These are phyloP conservation scores for Lepidocyrtinus sp. DNA, from an alignment of 2,888 invertebrate species.

Conservation along the genomic window DNA sequence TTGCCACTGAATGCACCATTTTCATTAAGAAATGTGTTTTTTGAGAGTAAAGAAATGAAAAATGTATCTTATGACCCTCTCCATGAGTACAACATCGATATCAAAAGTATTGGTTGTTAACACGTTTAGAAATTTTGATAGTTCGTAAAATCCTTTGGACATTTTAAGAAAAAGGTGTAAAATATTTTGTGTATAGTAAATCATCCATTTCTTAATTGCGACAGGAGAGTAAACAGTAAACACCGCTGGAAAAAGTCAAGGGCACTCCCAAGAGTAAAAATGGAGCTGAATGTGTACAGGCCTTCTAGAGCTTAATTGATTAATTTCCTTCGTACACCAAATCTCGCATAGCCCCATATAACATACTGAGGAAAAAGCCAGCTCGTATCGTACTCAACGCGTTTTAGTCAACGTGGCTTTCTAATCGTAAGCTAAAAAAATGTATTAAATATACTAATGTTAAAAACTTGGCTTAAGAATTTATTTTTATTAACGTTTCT, in stretches of 20 bases:
- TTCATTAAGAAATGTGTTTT: too few relatives aligned
- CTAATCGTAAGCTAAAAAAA: too few relatives aligned
- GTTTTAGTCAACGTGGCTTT: not conserved
- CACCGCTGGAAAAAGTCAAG: too few relatives aligned
- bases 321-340: slow-evolving; percentile 4
- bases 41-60: slow-evolving; percentile 11
- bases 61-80: slow-evolving; percentile 2
- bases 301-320: slow-evolving; percentile 5
- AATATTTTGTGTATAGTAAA: too few relatives aligned
- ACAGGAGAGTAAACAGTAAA: too few relatives aligned
- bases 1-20: slow-evolving; percentile 2
- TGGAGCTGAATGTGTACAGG: slow-evolving; percentile 35
- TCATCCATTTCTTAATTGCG: too few relatives aligned
- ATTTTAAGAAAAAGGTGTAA: not conserved
- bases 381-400: not conserved
- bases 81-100: slow-evolving; percentile 18
- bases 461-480: not conserved
- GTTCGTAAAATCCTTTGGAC: not conserved
- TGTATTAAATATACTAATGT: too few relatives aligned
- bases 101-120: slow-evolving; percentile 20
- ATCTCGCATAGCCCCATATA: not conserved
- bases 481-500: not conserved
- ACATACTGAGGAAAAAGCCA: not conserved
- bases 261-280: not conserved
- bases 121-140: slow-evolving; percentile 1